phyloP scores from a whole-genome alignment of 2,888 invertebrate genomes.

The Crematogaster levior region DNA sequence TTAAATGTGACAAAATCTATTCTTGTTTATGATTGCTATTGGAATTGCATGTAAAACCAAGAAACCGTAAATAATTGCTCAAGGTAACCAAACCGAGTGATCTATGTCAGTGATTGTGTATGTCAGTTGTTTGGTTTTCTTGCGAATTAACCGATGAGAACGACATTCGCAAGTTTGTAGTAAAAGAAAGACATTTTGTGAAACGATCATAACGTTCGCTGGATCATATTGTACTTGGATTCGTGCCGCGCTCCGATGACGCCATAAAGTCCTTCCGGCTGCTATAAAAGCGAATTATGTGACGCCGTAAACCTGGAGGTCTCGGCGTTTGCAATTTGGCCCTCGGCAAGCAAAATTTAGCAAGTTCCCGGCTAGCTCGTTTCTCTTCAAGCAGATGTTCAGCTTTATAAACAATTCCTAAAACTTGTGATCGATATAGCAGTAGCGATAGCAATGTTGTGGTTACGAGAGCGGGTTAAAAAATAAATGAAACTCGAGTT shows the following conservation, averaged over 20 bases:
- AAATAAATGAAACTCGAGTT: slow-evolving; percentile 30
- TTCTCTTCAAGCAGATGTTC: slow-evolving; percentile 4
- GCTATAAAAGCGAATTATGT: slow-evolving; percentile 46
- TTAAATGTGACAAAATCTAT: not conserved
- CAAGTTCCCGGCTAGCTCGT: not conserved
- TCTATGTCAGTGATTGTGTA: too few relatives aligned
- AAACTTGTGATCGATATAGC: slow-evolving; percentile 28
- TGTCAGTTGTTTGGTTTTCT: not conserved
- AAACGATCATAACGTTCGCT: not conserved
- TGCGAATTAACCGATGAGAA: not conserved
- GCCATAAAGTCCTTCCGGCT: slow-evolving; percentile 24
- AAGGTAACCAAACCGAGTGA: not conserved
- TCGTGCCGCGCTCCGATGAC: not conserved
- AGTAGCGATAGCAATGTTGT: slow-evolving; percentile 3
- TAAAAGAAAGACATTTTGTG: not conserved
- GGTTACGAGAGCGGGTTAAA: not conserved
- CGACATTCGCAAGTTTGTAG: not conserved
- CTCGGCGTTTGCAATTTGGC: slow-evolving; percentile 19
- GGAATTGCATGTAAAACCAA: not conserved
- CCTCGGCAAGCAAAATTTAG: slow-evolving; percentile 9
- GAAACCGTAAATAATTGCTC: not conserved
- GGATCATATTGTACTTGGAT: slow-evolving; percentile 6
- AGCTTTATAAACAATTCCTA: slow-evolving; percentile 34
- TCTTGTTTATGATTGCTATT: not conserved
- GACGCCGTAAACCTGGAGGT: slow-evolving; percentile 36